Evolutionary conservation across 2,888 invertebrate genomes (phyloP), one percentile per base, ranked within the genome.

Genomic region (Drosophila cognata): DNA sequence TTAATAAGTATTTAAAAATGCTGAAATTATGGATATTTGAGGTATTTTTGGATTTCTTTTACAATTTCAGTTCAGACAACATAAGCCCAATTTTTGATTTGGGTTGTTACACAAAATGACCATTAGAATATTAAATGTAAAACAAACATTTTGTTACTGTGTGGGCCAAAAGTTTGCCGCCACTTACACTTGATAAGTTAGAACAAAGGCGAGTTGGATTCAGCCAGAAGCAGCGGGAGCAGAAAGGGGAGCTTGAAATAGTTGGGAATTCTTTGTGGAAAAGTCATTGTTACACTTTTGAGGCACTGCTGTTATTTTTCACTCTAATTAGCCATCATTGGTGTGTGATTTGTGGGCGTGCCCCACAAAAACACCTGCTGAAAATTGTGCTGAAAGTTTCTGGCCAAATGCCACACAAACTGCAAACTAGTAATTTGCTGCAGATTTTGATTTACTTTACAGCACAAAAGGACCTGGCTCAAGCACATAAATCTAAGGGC

Each of bases 261-360:
- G 90, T 86, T 85, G 25, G 75, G 68, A 71, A 82, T 81, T 81
- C 81, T 75, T 82, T 78, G 84, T 65, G 70, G 65, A 73, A 74
- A 84, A 87, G 88, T 88, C 88, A 84, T 88, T 88, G 88, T 88
- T 74, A 79, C 82, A 77, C 68, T 83, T 57, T 57, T 76, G 61
- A 61, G 69, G 68, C 38, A 57, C 67, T 74, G 31, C 80, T 69
- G 68, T 71, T 84, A 71, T 85, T 85, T 88, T 76, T 74, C 85
- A 85, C 83, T 86, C 88, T 86, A 86, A 86, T 86, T 86, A 86
- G 89, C 86, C 86, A 72, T 85, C 85, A 89, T 88, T 86, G 90
- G 90, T 76, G 81, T 81, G 86, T 88, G 90, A 86, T 86, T 86
- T 89, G 85, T 82, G 89, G 88, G 72, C 62, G 61, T 35, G 70